phyloP scores from a whole-genome alignment of 2,888 invertebrate species.

The Adelphocoris suturalis region DNA sequence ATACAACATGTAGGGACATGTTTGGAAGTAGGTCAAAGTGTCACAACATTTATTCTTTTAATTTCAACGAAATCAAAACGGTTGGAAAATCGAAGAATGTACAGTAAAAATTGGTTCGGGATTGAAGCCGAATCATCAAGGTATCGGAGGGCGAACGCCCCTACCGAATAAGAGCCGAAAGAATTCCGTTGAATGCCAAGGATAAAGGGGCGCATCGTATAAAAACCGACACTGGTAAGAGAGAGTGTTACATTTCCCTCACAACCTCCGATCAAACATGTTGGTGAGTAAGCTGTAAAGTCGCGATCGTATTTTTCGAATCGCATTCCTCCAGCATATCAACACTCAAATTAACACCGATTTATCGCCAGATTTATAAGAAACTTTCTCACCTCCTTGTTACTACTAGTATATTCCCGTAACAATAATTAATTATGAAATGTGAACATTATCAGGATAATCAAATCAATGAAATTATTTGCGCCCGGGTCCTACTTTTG shows the following conservation, averaged over 20 bases:
- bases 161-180: constrained; percentile 46
- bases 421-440: too few species aligned
- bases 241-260: constrained; percentile 47
- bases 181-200: constrained; percentile 51
- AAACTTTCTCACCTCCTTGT: too few species aligned
- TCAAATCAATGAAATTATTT: too few species aligned
- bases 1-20: too few species aligned
- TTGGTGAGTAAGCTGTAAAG: constrained; percentile 5
- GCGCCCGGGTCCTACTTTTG: too few species aligned
- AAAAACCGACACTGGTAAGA: background rate
- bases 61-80: background rate
- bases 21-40: too few species aligned
- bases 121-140: background rate
- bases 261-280: constrained; percentile 20
- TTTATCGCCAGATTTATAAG: too few species aligned
- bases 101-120: background rate
- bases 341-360: background rate
- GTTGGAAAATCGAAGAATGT: background rate
- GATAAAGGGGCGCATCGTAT: constrained; percentile 36
- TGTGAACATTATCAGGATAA: too few species aligned
- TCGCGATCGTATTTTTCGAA: background rate
- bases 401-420: too few species aligned
- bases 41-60: too few species aligned
- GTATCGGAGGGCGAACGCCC: background rate
- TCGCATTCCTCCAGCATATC: background rate